A percentile compares a stretch with the other conserved stretches of the same genome.
Evolutionary conservation across 2,113 vertebrate genomes (phyloP).

Genomic region (Castor canadensis): DNA sequence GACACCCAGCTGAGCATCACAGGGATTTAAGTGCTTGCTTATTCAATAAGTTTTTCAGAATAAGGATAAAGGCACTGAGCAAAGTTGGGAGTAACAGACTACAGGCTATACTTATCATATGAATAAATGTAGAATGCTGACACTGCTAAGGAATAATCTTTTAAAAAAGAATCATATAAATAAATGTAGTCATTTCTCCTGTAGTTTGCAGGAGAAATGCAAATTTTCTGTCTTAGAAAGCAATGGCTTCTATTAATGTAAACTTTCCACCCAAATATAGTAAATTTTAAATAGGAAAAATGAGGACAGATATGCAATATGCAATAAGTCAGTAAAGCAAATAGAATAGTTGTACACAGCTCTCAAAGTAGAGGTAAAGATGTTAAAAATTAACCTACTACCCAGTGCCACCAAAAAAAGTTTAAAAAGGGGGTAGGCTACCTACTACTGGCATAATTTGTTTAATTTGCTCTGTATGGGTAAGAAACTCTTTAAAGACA

Average conservation of each 20-base stretch:
- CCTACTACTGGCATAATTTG: background rate
- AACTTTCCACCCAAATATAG: background rate
- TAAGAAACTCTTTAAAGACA: background rate
- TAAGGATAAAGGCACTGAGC: background rate
- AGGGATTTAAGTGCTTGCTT: background rate
- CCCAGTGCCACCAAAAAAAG: background rate
- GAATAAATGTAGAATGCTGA: background rate
- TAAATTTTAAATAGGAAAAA: slow-evolving; percentile 48
- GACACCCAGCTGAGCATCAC: background rate
- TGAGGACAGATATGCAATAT: background rate
- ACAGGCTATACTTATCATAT: background rate
- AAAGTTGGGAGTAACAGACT: background rate
- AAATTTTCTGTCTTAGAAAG: background rate
- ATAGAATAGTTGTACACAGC: background rate
- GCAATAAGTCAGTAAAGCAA: background rate
- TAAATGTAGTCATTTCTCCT: background rate
- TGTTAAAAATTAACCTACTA: background rate
- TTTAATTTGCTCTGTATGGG: background rate
- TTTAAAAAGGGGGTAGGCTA: background rate
- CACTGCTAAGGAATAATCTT: background rate
- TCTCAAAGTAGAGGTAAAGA: background rate
- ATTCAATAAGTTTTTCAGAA: background rate
- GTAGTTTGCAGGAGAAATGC: slow-evolving; percentile 1
- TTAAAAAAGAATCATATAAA: background rate
- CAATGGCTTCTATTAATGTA: background rate